phyloP scores from a whole-genome alignment of 2,113 vertebrate species.

The Deroptyus accipitrinus region DNA sequence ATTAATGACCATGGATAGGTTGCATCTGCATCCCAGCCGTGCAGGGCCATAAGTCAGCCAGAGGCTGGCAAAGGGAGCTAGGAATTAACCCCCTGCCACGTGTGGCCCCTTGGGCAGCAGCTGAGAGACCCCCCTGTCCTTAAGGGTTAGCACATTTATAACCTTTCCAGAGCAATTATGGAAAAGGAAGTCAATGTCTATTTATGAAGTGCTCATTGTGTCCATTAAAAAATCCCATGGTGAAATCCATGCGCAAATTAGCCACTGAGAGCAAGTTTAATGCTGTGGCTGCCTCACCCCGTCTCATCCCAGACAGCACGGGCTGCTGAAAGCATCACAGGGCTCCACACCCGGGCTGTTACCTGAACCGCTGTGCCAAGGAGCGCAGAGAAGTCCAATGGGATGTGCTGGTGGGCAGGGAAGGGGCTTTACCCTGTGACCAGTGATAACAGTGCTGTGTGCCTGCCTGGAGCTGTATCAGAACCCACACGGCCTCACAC shows the following conservation, averaged over 20 bases:
- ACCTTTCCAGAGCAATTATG: neutral
- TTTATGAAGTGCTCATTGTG: neutral
- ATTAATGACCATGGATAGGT: rapidly evolving
- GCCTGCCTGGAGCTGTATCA: rapidly evolving
- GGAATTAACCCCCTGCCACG: neutral
- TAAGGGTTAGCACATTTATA: rapidly evolving
- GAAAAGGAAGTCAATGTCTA: neutral
- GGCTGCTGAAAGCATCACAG: neutral
- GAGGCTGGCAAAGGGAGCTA: neutral
- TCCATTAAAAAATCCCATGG: neutral
- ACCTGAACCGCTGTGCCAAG: rapidly evolving
- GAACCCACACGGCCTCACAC: neutral
- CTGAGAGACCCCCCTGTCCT: neutral
- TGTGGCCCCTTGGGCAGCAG: neutral
- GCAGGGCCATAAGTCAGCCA: neutral
- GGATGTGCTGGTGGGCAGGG: neutral
- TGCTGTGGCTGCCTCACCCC: neutral
- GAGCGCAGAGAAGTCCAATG: rapidly evolving
- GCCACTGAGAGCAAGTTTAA: neutral
- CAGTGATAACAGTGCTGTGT: rapidly evolving
- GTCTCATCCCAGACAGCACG: neutral
- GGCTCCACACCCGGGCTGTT: rapidly evolving
- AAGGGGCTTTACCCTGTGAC: rapidly evolving
- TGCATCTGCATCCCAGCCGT: neutral
- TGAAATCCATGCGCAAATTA: neutral